phyloP scores from a whole-genome alignment of 2,888 invertebrate genomes.

The Drosophila mimetica region DNA sequence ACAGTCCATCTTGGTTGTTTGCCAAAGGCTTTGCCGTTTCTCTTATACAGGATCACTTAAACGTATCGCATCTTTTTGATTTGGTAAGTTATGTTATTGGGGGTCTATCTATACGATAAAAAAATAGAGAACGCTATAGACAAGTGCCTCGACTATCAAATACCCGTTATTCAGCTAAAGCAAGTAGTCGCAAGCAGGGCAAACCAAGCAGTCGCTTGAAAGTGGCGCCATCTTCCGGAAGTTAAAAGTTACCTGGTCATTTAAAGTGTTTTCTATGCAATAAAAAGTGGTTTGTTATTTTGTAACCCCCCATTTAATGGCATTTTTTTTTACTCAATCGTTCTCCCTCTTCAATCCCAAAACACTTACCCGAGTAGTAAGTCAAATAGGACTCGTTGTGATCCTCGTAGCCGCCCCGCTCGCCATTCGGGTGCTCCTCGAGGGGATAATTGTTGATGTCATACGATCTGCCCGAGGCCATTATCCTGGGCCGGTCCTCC shows the following conservation, averaged over 20 bases:
- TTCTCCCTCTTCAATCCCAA: background rate
- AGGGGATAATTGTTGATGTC: conserved; percentile 83
- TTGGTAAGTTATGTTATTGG: background rate
- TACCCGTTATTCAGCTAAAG: too few species aligned
- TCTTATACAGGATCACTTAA: conserved; percentile 20
- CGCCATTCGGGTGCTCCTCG: conserved; percentile 78
- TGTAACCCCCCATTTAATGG: background rate
- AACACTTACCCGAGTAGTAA: conserved; percentile 81
- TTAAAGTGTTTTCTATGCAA: too few species aligned
- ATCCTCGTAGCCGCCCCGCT: conserved; percentile 81
- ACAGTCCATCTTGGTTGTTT: conserved; percentile 19
- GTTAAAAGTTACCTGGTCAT: too few species aligned
- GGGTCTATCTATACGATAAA: background rate
- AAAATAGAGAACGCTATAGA: too few species aligned
- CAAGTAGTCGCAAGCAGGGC: too few species aligned
- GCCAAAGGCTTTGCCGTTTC: conserved; percentile 11
- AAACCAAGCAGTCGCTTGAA: too few species aligned
- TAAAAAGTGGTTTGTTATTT: too few species aligned
- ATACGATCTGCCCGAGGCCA: conserved; percentile 84
- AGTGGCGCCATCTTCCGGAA: too few species aligned
- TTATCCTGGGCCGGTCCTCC: conserved; percentile 84
- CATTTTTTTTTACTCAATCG: background rate
- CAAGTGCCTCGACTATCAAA: too few species aligned
- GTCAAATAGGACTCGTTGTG: conserved; percentile 84
- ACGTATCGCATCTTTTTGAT: conserved; percentile 5